Percentiles rank a stretch among this genome's conserved stretches.
Conservation (phyloP, 92 coral and sea anemone genomes). For the Phenganax subtilis region DNA sequence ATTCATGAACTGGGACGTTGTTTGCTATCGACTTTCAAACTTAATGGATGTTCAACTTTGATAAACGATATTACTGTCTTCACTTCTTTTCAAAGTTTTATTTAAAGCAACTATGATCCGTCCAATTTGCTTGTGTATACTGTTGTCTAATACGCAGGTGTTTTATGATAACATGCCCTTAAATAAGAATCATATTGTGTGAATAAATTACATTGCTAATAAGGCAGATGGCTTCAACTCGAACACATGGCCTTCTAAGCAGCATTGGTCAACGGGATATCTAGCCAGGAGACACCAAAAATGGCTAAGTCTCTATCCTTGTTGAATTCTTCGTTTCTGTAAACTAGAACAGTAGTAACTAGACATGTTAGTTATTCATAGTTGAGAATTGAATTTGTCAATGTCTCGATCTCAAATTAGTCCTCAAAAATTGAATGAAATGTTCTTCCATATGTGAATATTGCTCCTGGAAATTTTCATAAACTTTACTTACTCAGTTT, state of each 20-base stretch:
- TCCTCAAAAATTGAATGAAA: too few species aligned
- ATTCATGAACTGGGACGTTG: background rate
- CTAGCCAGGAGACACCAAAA: background rate
- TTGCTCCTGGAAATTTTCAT: too few species aligned
- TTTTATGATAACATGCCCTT: conserved; percentile 32
- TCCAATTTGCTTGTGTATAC: conserved; percentile 32
- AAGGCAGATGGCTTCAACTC: conserved; percentile 6
- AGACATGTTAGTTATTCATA: too few species aligned
- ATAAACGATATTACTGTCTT: background rate
- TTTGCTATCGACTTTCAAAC: too few species aligned
- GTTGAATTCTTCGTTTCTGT: too few species aligned
- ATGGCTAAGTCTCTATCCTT: too few species aligned
- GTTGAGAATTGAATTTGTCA: too few species aligned
- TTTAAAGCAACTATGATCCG: conserved; percentile 16
- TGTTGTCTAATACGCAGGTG: conserved; percentile 38
- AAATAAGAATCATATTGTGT: conserved; percentile 7
- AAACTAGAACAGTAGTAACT: too few species aligned
- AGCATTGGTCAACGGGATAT: background rate
- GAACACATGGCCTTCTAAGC: background rate
- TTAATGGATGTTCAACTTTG: background rate
- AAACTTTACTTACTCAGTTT: too few species aligned
- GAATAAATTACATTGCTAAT: conserved; percentile 35
- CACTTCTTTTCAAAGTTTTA: background rate
- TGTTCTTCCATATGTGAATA: too few species aligned
- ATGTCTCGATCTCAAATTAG: too few species aligned